These are phyloP conservation scores for Tretioscincus oriximinensis DNA, from an alignment of 2,113 vertebrate species.

Conservation along the genomic window DNA sequence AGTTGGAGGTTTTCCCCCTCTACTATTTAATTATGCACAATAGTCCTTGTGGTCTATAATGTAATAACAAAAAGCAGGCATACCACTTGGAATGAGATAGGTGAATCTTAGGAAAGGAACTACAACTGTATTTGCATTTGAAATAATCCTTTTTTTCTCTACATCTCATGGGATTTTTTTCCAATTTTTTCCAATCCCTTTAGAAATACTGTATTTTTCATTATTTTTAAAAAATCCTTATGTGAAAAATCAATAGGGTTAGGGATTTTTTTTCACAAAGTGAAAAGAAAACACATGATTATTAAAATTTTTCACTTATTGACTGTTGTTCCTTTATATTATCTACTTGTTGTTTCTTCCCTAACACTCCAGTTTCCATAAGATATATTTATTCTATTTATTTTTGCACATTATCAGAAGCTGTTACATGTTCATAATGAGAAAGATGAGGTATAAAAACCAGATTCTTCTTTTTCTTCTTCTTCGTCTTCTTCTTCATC, in stretches of 20 bases:
- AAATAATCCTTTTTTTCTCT: constrained; percentile 76
- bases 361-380: not conserved
- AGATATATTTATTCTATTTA: constrained; percentile 45
- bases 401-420: constrained; percentile 48
- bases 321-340: not conserved
- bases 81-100: constrained; percentile 71
- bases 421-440: constrained; percentile 57
- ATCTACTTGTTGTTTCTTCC: not conserved
- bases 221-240: constrained; percentile 36
- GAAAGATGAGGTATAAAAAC: too few relatives aligned
- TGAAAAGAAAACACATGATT: not conserved
- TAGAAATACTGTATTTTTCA: constrained; percentile 48
- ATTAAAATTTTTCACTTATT: not conserved
- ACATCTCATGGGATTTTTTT: constrained; percentile 62
- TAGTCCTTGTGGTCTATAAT: constrained; percentile 78
- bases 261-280: not conserved
- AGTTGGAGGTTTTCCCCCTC: constrained; percentile 69
- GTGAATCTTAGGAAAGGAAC: constrained; percentile 70
- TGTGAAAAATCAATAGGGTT: constrained; percentile 46
- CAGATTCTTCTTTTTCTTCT: too few relatives aligned
- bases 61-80: constrained; percentile 76
- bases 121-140: constrained; percentile 72
- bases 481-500: too few relatives aligned
- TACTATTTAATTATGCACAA: constrained; percentile 79
- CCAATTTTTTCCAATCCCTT: constrained; percentile 60